A percentile compares a stretch with the other conserved stretches of the same genome.
Conservation (phyloP, 1,140 invertebrate species). For the Diachasmimorpha longicaudata region DNA sequence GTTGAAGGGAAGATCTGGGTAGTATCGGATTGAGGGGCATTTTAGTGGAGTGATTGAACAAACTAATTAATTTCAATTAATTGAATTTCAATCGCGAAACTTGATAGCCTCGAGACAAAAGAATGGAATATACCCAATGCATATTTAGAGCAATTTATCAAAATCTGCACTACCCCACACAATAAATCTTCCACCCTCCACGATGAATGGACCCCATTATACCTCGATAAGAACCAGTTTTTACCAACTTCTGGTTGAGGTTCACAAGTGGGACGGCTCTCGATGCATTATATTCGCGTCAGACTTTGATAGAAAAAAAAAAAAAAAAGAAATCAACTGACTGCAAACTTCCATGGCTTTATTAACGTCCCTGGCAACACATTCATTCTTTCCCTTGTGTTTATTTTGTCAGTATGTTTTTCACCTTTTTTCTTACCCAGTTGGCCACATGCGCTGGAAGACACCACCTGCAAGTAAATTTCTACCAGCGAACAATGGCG, state of each 20-base stretch:
- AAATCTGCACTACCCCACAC: not conserved
- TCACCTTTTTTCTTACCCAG: not conserved
- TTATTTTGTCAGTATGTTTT: not conserved
- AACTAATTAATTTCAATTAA: no score
- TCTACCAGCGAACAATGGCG: slow-evolving; percentile 22
- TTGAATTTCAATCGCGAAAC: no score
- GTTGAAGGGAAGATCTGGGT: no score
- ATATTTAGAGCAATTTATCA: not conserved
- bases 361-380: not conserved
- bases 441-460: slow-evolving; percentile 1
- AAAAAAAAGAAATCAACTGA: not conserved
- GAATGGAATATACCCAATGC: no score
- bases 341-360: slow-evolving; percentile 13
- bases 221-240: not conserved
- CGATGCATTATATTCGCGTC: not conserved
- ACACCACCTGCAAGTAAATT: slow-evolving; percentile 30
- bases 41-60: no score
- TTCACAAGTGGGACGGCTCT: not conserved
- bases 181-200: not conserved
- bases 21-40: no score
- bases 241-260: not conserved
- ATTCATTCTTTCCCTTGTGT: not conserved
- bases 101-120: no score
- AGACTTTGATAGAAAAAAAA: not conserved
- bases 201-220: not conserved